These are phyloP conservation scores for Hydroisotoma schaefferi DNA, from an alignment of 2,888 invertebrate species.

Conservation along the genomic window DNA sequence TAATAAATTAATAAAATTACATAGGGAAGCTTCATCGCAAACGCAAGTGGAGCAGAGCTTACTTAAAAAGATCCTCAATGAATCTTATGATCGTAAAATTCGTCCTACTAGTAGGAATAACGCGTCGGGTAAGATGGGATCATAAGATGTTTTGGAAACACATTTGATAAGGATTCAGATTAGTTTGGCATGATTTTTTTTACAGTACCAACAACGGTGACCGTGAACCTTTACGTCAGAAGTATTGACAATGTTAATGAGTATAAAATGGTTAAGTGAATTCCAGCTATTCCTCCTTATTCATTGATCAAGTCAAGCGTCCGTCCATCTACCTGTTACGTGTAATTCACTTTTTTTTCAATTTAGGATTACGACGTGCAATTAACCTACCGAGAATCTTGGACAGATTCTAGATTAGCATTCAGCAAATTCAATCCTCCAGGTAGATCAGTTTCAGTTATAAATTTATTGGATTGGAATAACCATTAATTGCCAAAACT, in stretches of 20 bases:
- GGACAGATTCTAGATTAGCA: conserved; percentile 45
- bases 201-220: conserved; percentile 45
- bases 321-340: neutral
- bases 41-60: conserved; percentile 12
- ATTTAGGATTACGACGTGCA: conserved; percentile 46
- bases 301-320: too few relatives aligned
- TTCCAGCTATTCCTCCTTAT: too few relatives aligned
- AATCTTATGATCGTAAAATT: conserved; percentile 18
- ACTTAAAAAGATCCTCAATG: conserved; percentile 15
- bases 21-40: conserved; percentile 4
- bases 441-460: conserved; percentile 6
- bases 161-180: neutral
- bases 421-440: conserved; percentile 21
- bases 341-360: neutral
- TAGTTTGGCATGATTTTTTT: neutral
- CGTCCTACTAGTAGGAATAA: conserved; percentile 15
- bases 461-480: neutral
- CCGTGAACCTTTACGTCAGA: conserved; percentile 51
- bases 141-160: neutral
- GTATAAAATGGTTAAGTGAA: conserved; percentile 51
- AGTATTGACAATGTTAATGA: conserved; percentile 51
- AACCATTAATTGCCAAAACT: too few relatives aligned
- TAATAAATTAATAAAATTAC: neutral
- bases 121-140: conserved; percentile 12
- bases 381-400: conserved; percentile 47